Conservation (phyloP, 2,113 vertebrate genomes). For the Xyliphius kryptos region DNA sequence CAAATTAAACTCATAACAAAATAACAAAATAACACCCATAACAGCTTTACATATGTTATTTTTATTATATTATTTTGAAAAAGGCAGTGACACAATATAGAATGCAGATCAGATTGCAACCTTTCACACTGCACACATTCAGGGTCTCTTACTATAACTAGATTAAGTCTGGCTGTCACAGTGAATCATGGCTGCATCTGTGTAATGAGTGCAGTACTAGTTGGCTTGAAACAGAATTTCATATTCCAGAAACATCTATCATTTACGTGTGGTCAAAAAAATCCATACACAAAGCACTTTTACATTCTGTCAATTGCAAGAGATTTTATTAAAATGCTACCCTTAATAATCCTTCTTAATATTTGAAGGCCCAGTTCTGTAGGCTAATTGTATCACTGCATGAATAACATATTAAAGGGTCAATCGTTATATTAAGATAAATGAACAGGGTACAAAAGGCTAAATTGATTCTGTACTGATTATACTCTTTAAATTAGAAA, state of each 20-base stretch:
- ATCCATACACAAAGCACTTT: slow-evolving; percentile 25
- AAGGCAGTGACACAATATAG: slow-evolving; percentile 3
- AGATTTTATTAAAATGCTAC: slow-evolving; percentile 68
- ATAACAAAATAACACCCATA: neutral
- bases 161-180: slow-evolving; percentile 45
- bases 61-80: too few species aligned
- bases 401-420: slow-evolving; percentile 65
- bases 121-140: slow-evolving; percentile 11
- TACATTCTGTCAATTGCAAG: slow-evolving; percentile 58
- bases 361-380: slow-evolving; percentile 62
- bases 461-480: slow-evolving; percentile 58
- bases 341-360: slow-evolving; percentile 65
- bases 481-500: too few species aligned
- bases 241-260: slow-evolving; percentile 56
- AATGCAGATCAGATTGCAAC: slow-evolving; percentile 14
- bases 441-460: slow-evolving; percentile 58
- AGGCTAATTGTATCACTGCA: slow-evolving; percentile 59
- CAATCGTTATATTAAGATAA: slow-evolving; percentile 71
- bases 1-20: neutral
- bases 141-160: slow-evolving; percentile 41
- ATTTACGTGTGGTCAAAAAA: slow-evolving; percentile 52
- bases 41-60: too few species aligned
- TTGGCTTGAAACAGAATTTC: slow-evolving; percentile 58
- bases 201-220: slow-evolving; percentile 48
- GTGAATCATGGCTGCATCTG: slow-evolving; percentile 52